Evolutionary conservation across 2,797 vertebrate genomes (phyloP).

Genomic region (Gobionotothen gibberifrons): DNA sequence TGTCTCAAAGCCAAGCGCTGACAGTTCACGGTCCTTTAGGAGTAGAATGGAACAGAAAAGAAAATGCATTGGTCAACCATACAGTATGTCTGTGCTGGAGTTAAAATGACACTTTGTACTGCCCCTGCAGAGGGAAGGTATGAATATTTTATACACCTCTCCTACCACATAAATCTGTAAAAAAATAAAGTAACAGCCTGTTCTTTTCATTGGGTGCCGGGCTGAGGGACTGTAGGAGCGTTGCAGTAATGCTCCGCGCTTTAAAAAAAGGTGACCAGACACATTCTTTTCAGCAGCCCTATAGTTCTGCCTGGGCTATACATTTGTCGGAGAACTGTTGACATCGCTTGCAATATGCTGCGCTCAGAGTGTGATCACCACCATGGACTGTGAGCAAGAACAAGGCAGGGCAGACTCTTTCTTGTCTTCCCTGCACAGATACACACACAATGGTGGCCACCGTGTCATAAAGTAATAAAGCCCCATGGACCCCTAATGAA

Average conservation of each 20-base stretch:
- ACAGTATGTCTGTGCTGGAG: slow-evolving; percentile 41
- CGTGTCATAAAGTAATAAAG: slow-evolving; percentile 84
- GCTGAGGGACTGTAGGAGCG: slow-evolving; percentile 32
- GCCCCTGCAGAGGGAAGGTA: slow-evolving; percentile 53
- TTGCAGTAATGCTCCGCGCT: slow-evolving; percentile 46
- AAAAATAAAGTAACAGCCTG: slow-evolving; percentile 58
- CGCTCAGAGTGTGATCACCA: slow-evolving; percentile 59
- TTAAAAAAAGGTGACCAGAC: slow-evolving; percentile 62
- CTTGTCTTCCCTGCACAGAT: slow-evolving; percentile 32
- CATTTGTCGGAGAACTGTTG: slow-evolving; percentile 81
- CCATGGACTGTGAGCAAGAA: slow-evolving; percentile 75
- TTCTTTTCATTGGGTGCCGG: slow-evolving; percentile 54
- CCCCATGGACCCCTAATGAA: slow-evolving; percentile 70
- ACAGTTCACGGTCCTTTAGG: slow-evolving; percentile 12
- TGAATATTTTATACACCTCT: slow-evolving; percentile 73
- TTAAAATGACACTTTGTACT: slow-evolving; percentile 65
- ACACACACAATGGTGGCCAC: slow-evolving; percentile 68
- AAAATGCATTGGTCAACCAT: slow-evolving; percentile 55
- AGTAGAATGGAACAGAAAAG: slow-evolving; percentile 47
- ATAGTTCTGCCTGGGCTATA: slow-evolving; percentile 66
- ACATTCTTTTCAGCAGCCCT: slow-evolving; percentile 58
- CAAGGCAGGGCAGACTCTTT: slow-evolving; percentile 52
- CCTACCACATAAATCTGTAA: slow-evolving; percentile 53
- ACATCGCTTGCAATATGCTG: slow-evolving; percentile 82
- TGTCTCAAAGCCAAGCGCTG: slow-evolving; percentile 40